These are phyloP conservation scores for Limnephilus marmoratus DNA, from an alignment of 2,888 invertebrate genomes.

Conservation along the genomic window DNA sequence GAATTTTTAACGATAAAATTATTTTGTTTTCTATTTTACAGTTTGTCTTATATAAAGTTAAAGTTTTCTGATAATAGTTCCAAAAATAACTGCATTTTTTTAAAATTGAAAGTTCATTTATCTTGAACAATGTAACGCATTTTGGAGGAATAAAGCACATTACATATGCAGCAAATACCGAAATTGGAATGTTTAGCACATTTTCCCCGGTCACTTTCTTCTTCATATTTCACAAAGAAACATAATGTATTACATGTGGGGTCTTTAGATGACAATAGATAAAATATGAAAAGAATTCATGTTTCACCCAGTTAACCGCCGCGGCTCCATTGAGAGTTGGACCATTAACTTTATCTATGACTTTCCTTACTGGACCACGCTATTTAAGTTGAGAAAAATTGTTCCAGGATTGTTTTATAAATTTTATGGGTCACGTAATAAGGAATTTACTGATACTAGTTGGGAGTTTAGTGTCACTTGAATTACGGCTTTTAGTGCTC, in stretches of 20 bases:
- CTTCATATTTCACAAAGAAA: background rate
- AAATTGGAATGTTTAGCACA: background rate
- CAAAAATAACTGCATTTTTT: no score
- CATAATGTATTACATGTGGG: background rate
- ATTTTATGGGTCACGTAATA: background rate
- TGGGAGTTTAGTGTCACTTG: slow-evolving; percentile 2
- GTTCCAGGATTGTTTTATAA: slow-evolving; percentile 28
- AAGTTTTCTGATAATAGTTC: no score
- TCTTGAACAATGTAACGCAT: no score
- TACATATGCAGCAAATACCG: no score
- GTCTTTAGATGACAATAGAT: background rate
- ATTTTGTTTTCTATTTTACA: no score
- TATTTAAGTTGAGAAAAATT: slow-evolving; percentile 24
- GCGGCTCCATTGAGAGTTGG: slow-evolving; percentile 17
- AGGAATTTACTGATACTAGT: background rate
- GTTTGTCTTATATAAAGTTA: no score
- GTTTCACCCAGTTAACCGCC: slow-evolving; percentile 7
- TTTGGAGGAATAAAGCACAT: no score
- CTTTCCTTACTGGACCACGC: background rate
- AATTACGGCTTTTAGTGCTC: background rate
- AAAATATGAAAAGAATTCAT: background rate
- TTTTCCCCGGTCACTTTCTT: background rate
- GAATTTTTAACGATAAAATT: no score
- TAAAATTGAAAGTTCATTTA: no score
- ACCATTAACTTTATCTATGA: slow-evolving; percentile 34